Conservation (phyloP, 2,797 vertebrate species). For the Chrosomus eos region DNA sequence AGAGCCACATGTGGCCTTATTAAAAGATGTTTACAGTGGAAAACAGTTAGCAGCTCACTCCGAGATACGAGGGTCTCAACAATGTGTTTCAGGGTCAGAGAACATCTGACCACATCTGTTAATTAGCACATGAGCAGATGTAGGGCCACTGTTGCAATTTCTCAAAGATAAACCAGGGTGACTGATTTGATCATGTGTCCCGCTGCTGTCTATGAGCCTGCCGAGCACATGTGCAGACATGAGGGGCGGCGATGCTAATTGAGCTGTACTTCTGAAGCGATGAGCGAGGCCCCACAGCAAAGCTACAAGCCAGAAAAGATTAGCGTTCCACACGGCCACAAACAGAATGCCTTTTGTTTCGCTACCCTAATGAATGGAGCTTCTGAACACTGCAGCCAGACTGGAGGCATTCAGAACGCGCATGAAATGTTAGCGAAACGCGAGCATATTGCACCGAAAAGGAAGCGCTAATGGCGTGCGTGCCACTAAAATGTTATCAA, state of each 20-base stretch:
- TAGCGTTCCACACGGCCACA: slow-evolving; percentile 73
- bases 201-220: background rate
- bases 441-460: slow-evolving; percentile 12
- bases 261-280: slow-evolving; percentile 61
- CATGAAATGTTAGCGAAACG: slow-evolving; percentile 26
- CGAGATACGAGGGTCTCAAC: background rate
- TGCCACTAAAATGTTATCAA: slow-evolving; percentile 2
- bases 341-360: slow-evolving; percentile 84
- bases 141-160: background rate
- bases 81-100: slow-evolving; percentile 20
- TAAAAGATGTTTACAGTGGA: slow-evolving; percentile 8
- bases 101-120: slow-evolving; percentile 34
- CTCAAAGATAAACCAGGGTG: slow-evolving; percentile 20
- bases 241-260: slow-evolving; percentile 56
- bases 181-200: slow-evolving; percentile 24
- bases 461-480: background rate
- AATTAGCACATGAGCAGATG: slow-evolving; percentile 17
- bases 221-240: slow-evolving; percentile 67
- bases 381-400: slow-evolving; percentile 62
- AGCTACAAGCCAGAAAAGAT: slow-evolving; percentile 84
- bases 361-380: slow-evolving; percentile 75
- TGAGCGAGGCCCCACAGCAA: slow-evolving; percentile 67
- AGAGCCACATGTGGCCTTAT: slow-evolving; percentile 10
- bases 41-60: slow-evolving; percentile 7
- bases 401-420: slow-evolving; percentile 30